Evolutionary conservation across 2,888 invertebrate genomes (phyloP).

Genomic region (Oscheius onirici): DNA sequence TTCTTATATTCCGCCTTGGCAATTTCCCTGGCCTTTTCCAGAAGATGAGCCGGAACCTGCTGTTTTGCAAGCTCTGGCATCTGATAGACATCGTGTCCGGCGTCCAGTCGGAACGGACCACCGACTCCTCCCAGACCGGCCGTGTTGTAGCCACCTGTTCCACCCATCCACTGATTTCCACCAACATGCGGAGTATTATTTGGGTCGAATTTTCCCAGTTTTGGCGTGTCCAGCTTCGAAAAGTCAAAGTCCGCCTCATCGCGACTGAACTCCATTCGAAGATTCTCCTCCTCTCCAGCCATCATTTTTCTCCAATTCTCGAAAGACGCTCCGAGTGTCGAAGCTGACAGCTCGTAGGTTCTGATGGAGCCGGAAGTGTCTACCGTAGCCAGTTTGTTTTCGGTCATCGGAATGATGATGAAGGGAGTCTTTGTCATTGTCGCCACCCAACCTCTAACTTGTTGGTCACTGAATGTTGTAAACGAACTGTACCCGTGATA

Average conservation of each 20-base stretch:
- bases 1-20: slow-evolving; percentile 78
- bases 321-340: slow-evolving; percentile 46
- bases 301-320: slow-evolving; percentile 60
- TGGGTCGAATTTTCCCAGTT: slow-evolving; percentile 82
- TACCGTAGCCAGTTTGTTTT: slow-evolving; percentile 76
- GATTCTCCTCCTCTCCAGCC: slow-evolving; percentile 41
- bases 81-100: slow-evolving; percentile 92
- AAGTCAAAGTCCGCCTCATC: slow-evolving; percentile 56
- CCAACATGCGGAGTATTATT: slow-evolving; percentile 86
- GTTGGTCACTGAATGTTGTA: not conserved
- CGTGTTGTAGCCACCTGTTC: slow-evolving; percentile 87
- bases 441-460: slow-evolving; percentile 73
- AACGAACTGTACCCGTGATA: slow-evolving; percentile 68
- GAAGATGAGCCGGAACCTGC: slow-evolving; percentile 85
- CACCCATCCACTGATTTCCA: slow-evolving; percentile 96
- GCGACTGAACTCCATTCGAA: slow-evolving; percentile 58
- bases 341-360: slow-evolving; percentile 39
- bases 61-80: slow-evolving; percentile 87
- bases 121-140: slow-evolving; percentile 95
- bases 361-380: slow-evolving; percentile 75
- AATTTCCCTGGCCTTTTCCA: slow-evolving; percentile 90
- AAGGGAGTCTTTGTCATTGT: slow-evolving; percentile 73
- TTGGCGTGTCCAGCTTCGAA: slow-evolving; percentile 80
- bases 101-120: slow-evolving; percentile 78
- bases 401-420: slow-evolving; percentile 73